These are phyloP conservation scores for Eulemur rufifrons DNA, from an alignment of 2,113 vertebrate genomes.

Conservation along the genomic window DNA sequence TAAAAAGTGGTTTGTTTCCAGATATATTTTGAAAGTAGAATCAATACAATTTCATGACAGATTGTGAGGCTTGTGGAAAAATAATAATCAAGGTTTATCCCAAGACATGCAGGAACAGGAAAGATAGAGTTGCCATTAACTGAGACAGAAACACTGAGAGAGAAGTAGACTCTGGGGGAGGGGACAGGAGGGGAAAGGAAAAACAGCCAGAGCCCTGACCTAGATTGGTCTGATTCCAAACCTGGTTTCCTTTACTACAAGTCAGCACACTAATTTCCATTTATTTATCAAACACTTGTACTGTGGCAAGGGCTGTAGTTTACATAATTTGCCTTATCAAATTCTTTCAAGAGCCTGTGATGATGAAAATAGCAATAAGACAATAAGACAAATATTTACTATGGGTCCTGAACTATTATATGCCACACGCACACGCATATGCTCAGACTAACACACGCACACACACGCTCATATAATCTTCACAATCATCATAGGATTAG, in stretches of 20 bases:
- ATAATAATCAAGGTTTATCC: background rate
- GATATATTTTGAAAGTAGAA: background rate
- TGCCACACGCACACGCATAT: background rate
- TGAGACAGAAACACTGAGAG: background rate
- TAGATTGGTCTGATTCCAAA: background rate
- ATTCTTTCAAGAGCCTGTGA: background rate
- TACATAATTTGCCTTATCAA: background rate
- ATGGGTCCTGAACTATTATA: background rate
- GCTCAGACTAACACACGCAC: background rate
- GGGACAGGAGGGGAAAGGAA: background rate
- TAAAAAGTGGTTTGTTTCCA: background rate
- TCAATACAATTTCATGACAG: slow-evolving; percentile 4
- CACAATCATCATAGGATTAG: background rate
- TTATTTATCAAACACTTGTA: background rate
- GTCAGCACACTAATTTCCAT: background rate
- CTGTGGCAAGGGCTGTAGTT: background rate
- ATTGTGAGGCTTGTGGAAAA: background rate
- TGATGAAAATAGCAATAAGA: background rate
- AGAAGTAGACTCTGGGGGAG: background rate
- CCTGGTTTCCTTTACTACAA: background rate
- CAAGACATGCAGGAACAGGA: background rate
- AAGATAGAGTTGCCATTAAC: background rate
- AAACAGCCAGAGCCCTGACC: background rate
- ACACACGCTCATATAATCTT: background rate
- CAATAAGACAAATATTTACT: background rate